A percentile compares a stretch with the other conserved stretches of the same genome.
These are phyloP conservation scores for Mellivora capensis DNA, from an alignment of 2,113 vertebrate species.

Conservation along the genomic window DNA sequence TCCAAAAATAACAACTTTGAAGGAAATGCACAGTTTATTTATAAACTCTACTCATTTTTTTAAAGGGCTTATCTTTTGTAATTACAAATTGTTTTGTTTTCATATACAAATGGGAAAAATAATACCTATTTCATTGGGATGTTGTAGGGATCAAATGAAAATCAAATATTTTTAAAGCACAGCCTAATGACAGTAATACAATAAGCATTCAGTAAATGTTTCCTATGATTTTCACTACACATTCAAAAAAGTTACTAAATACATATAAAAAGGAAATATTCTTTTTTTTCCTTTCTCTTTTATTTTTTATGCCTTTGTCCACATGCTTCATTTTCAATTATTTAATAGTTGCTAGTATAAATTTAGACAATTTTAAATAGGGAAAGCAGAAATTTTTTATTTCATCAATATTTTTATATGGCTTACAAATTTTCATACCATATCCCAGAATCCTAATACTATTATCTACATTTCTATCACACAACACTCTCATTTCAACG, in stretches of 20 bases:
- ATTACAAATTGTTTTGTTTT: not conserved
- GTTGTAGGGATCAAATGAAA: not conserved
- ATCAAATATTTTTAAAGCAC: not conserved
- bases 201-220: not conserved
- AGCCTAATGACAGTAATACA: not conserved
- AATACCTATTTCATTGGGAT: not conserved
- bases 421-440: not conserved
- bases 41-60: not conserved
- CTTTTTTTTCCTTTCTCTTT: not conserved
- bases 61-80: not conserved
- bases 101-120: not conserved
- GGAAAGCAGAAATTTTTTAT: not conserved
- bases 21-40: not conserved
- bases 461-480: not conserved
- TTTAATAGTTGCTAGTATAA: not conserved
- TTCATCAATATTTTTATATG: not conserved
- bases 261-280: not conserved
- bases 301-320: not conserved
- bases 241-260: not conserved
- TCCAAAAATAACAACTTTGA: not conserved
- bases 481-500: not conserved
- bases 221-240: not conserved
- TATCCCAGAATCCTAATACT: not conserved
- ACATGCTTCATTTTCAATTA: not conserved
- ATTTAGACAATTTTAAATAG: not conserved